Percentiles rank a stretch among this genome's conserved stretches.
Conservation (phyloP, 2,888 invertebrate genomes). For the Eupelmus urozonus region DNA sequence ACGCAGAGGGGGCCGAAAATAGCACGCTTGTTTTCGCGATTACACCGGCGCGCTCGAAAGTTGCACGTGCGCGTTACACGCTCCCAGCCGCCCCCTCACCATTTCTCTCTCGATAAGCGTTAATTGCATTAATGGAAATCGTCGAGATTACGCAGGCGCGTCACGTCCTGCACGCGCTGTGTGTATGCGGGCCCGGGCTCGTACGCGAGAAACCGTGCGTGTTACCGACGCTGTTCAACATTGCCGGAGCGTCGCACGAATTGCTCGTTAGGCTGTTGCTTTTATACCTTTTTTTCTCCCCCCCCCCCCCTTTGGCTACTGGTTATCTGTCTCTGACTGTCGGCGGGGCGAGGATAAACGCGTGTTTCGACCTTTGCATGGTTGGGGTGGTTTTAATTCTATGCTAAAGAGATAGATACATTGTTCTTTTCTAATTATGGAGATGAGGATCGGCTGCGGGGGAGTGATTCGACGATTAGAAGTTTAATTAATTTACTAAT, state of each 20-base stretch:
- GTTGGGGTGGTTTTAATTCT: too few species aligned
- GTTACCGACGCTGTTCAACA: conserved; percentile 15
- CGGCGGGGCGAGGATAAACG: too few species aligned
- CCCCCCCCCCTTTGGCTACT: neutral
- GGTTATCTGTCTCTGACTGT: too few species aligned
- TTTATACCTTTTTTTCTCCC: neutral
- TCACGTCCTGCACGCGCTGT: conserved; percentile 16
- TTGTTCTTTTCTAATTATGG: too few species aligned
- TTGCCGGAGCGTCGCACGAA: neutral
- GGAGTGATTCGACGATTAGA: too few species aligned
- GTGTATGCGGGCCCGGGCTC: neutral
- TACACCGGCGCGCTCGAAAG: neutral
- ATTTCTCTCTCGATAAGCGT: conserved; percentile 56
- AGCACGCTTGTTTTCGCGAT: conserved; percentile 24
- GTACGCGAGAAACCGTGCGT: neutral
- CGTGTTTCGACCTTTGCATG: too few species aligned
- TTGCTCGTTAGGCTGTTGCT: conserved; percentile 15
- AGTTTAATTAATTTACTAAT: too few species aligned
- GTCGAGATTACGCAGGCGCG: conserved; percentile 56
- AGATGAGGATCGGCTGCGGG: too few species aligned
- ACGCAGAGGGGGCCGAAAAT: neutral
- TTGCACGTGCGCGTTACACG: conserved; percentile 37
- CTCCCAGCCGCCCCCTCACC: too few species aligned
- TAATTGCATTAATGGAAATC: conserved; percentile 57
- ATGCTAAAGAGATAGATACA: too few species aligned